These are phyloP conservation scores for Hyphantria cunea DNA, from an alignment of 1,140 invertebrate genomes.

Conservation along the genomic window DNA sequence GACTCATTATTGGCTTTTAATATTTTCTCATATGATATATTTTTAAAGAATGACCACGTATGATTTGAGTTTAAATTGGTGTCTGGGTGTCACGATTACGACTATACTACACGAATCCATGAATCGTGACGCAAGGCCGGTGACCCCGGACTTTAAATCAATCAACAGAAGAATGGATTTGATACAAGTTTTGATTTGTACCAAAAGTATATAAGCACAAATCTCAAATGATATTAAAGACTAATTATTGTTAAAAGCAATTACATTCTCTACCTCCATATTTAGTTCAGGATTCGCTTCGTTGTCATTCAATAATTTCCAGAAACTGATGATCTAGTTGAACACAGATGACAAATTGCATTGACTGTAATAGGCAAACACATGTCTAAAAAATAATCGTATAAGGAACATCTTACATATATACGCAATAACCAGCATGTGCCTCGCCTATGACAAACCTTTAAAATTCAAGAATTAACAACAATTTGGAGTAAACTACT, in stretches of 20 bases:
- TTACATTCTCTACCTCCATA: background rate
- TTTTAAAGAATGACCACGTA: constrained; percentile 24
- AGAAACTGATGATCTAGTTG: constrained; percentile 37
- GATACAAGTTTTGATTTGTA: too few species aligned
- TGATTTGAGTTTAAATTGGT: constrained; percentile 40
- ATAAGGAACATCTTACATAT: background rate
- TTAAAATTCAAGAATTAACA: background rate
- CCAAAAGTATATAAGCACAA: too few species aligned
- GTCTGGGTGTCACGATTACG: constrained; percentile 5
- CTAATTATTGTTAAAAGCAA: too few species aligned
- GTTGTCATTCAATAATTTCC: constrained; percentile 37
- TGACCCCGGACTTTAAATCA: constrained; percentile 23
- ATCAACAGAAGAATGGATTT: constrained; percentile 11
- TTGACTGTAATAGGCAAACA: constrained; percentile 36
- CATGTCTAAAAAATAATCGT: constrained; percentile 13
- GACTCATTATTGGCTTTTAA: constrained; percentile 20
- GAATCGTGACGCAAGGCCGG: constrained; percentile 26
- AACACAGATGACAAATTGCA: constrained; percentile 34
- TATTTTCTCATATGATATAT: constrained; percentile 12
- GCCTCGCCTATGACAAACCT: background rate
- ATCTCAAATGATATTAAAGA: too few species aligned
- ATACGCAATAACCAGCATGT: background rate
- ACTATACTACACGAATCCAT: constrained; percentile 16
- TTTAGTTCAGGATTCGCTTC: background rate
- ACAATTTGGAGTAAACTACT: background rate